Evolutionary conservation across 2,113 vertebrate genomes (phyloP), one percentile per base, ranked within the genome.

Genomic region (Dolichallabes microphthalmus): DNA sequence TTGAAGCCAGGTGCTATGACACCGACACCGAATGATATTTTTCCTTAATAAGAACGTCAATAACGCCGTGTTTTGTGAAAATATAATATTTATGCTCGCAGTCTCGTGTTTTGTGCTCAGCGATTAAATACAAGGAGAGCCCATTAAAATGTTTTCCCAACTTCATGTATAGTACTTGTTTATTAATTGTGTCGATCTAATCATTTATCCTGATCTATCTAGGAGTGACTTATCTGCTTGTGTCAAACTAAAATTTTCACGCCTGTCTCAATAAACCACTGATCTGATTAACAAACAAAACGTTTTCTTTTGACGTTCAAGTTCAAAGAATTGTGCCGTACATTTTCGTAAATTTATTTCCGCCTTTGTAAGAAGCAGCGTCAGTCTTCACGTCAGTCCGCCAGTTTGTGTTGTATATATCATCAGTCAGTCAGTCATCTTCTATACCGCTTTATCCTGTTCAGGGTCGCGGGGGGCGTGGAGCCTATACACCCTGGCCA

Each of bases 211-310:
- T 61, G 50, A n/a, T 74, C 64, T 53, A 19, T 75, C 45, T 55
- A 75, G 35, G 20, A 81, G 32, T 85, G 60, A 32, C 15, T 78
- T 27, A 71, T 60, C 14, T 85, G 53, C 45, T 15, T 50, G 30
- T 84, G 66, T 74, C 74, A 27, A 66, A 58, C 25, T 19, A n/a
- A 20, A 84, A 35, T 69, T 78, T 60, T 80, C 39, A 82, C 15
- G 52, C 32, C 15, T 53, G 32, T 81, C 35, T 78, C 27, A 86
- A 73, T 86, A 88, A 86, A 86, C 76, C 53, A 84, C 63, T 76
- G 14, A 35, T 35, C 22, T 76, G 27, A 76, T 63, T 66, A 80
- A 32, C 2, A 22, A 50, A 19, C 25, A 35, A 57, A 17, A 15
- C 25, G 55, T 79, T 52, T 71, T 82, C 5, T 60, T 66, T 63